Evolutionary conservation across 2,888 invertebrate genomes (phyloP).

Genomic region (Pristionchus fissidentatus): DNA sequence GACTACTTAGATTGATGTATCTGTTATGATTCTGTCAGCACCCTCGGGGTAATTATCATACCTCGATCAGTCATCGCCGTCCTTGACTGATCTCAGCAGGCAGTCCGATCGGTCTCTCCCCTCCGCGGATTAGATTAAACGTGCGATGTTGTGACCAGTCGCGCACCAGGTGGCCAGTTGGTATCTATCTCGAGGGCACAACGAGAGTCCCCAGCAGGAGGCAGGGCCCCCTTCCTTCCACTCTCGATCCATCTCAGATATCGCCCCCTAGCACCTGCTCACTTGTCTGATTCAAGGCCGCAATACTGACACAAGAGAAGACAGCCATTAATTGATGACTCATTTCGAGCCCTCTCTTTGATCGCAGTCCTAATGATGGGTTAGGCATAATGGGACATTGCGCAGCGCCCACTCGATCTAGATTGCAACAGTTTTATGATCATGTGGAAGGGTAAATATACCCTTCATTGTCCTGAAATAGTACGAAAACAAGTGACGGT

Average conservation of each 20-base stretch:
- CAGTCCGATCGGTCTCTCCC: not conserved
- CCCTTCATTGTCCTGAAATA: too few species aligned
- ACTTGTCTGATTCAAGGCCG: not conserved
- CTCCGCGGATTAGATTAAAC: not conserved
- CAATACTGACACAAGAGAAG: not conserved
- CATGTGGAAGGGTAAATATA: too few species aligned
- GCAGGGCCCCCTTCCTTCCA: constrained; percentile 1
- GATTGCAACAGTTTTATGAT: constrained; percentile 17
- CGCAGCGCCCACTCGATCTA: constrained; percentile 2
- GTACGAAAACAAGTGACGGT: too few species aligned
- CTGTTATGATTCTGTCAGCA: too few species aligned
- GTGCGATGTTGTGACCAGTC: not conserved
- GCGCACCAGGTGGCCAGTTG: constrained; percentile 42
- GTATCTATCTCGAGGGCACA: constrained; percentile 9
- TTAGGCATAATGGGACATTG: constrained; percentile 15
- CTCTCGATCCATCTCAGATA: constrained; percentile 22
- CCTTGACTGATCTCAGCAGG: not conserved
- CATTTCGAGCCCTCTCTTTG: constrained; percentile 7
- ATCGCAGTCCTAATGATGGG: constrained; percentile 9
- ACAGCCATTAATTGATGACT: constrained; percentile 3
- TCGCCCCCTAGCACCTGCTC: constrained; percentile 1
- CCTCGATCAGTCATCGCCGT: not conserved
- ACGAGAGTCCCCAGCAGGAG: constrained; percentile 14
- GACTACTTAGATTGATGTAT: too few species aligned
- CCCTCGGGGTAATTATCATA: not conserved